These are phyloP conservation scores for Paracyclopina nana DNA, from an alignment of 1,140 invertebrate genomes.

Conservation along the genomic window DNA sequence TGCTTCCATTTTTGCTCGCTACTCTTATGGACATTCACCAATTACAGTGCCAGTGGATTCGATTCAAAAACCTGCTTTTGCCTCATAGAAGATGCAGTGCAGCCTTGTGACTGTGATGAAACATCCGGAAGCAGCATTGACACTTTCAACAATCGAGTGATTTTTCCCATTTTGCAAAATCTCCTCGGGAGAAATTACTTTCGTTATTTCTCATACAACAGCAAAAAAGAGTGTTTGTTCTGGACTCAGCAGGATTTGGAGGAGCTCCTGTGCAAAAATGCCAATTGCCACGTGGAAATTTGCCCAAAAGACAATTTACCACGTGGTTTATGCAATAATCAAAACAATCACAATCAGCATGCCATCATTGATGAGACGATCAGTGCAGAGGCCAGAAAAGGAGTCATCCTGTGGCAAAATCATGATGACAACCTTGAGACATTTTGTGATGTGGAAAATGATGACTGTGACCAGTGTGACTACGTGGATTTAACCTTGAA, in stretches of 20 bases:
- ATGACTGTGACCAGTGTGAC: constrained; percentile 43
- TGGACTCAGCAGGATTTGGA: constrained; percentile 69
- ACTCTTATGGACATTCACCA: no score
- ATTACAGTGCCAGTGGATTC: no score
- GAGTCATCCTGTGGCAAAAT: constrained; percentile 51
- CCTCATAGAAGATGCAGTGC: constrained; percentile 63
- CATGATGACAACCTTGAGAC: constrained; percentile 73
- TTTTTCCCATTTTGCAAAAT: constrained; percentile 70
- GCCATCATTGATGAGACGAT: constrained; percentile 19
- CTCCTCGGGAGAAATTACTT: constrained; percentile 82
- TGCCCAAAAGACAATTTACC: constrained; percentile 13
- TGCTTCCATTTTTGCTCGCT: no score
- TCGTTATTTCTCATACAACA: constrained; percentile 42
- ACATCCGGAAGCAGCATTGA: constrained; percentile 82
- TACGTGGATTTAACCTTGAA: constrained; percentile 92
- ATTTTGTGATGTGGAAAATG: constrained; percentile 73
- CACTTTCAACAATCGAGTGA: constrained; percentile 79
- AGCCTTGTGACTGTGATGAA: constrained; percentile 81
- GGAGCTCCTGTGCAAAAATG: constrained; percentile 40
- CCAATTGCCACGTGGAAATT: constrained; percentile 18
- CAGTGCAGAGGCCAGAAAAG: constrained; percentile 31
- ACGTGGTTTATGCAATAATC: not conserved
- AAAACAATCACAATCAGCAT: no score
- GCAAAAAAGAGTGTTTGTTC: constrained; percentile 78
- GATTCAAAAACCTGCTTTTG: no score